Conservation (phyloP, 1,140 invertebrate species). For the Drosophila nigrodunni region DNA sequence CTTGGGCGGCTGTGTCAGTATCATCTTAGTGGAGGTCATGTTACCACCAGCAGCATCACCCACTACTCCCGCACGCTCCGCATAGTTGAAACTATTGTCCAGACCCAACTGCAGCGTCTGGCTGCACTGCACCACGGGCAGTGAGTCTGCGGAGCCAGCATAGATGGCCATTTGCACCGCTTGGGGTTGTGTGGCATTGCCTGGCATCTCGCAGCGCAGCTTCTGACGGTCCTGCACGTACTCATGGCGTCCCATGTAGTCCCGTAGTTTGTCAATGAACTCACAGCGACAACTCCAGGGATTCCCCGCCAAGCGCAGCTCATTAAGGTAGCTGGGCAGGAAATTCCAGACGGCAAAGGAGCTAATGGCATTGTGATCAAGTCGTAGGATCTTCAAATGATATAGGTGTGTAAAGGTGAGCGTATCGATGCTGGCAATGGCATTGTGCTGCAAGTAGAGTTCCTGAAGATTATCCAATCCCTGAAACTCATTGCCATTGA, state of each 20-base stretch:
- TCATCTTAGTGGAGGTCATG: constrained; percentile 82
- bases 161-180: constrained; percentile 82
- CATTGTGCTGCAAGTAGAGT: constrained; percentile 94
- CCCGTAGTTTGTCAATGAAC: constrained; percentile 91
- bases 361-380: constrained; percentile 92
- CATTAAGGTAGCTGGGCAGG: constrained; percentile 88
- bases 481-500: constrained; percentile 94
- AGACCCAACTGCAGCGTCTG: constrained; percentile 60
- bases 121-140: constrained; percentile 72
- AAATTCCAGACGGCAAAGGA: constrained; percentile 91
- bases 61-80: constrained; percentile 48
- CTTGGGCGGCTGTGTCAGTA: constrained; percentile 85
- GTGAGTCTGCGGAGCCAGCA: constrained; percentile 34
- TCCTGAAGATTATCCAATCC: constrained; percentile 91
- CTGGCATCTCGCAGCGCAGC: constrained; percentile 79
- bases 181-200: constrained; percentile 85
- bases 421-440: constrained; percentile 90
- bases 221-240: constrained; percentile 88
- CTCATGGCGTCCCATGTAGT: constrained; percentile 89
- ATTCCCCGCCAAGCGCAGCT: constrained; percentile 90
- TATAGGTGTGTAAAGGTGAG: constrained; percentile 90
- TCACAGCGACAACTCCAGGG: constrained; percentile 96
- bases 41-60: constrained; percentile 46
- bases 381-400: constrained; percentile 89
- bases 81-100: constrained; percentile 65